Percentiles rank a stretch among this genome's conserved stretches.
Conservation (phyloP, 92 coral and sea anemone genomes). For the Heteractis magnifica region DNA sequence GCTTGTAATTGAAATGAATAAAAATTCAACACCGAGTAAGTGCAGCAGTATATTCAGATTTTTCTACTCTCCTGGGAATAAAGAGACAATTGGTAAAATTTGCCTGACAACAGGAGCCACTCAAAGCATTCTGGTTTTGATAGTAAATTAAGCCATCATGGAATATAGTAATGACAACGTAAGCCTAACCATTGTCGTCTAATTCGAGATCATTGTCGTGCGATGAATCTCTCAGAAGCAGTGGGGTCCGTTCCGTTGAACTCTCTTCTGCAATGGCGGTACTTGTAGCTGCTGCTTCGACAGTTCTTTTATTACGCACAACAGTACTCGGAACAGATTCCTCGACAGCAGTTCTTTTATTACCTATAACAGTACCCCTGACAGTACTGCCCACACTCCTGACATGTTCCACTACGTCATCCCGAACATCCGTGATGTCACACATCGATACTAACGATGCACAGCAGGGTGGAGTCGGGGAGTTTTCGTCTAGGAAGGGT, state of each 20-base stretch:
- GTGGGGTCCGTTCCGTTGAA: not conserved
- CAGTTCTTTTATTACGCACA: constrained; percentile 40
- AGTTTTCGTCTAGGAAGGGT: constrained; percentile 74
- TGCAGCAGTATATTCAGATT: no score
- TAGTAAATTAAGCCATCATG: no score
- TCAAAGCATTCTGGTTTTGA: no score
- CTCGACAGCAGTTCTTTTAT: constrained; percentile 17
- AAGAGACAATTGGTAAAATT: no score
- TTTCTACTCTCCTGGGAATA: no score
- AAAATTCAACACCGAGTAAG: no score
- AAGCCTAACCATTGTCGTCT: not conserved
- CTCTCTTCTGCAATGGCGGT: not conserved
- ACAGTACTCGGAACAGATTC: not conserved
- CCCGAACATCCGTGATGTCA: constrained; percentile 93
- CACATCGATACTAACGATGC: constrained; percentile 86
- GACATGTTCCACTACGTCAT: constrained; percentile 83
- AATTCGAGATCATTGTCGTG: not conserved
- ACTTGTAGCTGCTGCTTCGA: not conserved
- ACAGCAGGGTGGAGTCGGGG: constrained; percentile 93
- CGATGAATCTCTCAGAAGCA: not conserved
- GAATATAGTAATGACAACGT: no score
- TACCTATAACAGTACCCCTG: constrained; percentile 67
- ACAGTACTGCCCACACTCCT: constrained; percentile 79
- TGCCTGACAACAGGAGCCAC: no score
- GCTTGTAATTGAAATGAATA: no score